Base-by-base conservation (phyloP, 2,113 vertebrate genomes). In the Lathamus discolor region DNA sequence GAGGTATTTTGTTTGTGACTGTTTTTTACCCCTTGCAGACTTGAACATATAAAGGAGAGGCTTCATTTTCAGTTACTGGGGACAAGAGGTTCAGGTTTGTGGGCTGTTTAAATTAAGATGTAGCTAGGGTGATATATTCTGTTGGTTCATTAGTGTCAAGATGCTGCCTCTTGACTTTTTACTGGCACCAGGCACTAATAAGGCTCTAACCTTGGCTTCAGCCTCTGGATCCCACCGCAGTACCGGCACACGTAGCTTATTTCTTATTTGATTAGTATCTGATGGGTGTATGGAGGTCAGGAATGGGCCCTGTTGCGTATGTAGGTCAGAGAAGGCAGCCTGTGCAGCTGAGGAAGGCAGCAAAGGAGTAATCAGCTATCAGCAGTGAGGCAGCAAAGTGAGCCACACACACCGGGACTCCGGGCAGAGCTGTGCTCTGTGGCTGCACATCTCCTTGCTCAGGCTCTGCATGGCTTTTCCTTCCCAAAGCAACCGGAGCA, bases 401-500 rank as follows among this genome's bases (percentile, higher is more conserved):
- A 4, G 3, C 10, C 11, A 5, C 1, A 14, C 2, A 4, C 18
- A 31, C n/a, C 23, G 3, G 8, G 51, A 10, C 57, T 7, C 7
- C 4, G 1, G 37, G 75, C 44, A 77, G 59, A 55, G 52, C 5
- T 13, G 33, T 0, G 9, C 13, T 22, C 35, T 12, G n/a, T 0
- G 10, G 13, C 55, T 39, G 19, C 22, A 3, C 3, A 0, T 33
- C 41, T 31, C 46, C 43, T 35, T 4, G 2, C 13, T 54, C 0
- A 1, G 39, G 9, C 35, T 19, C 16, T 12, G 33, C 0, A 0
- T 0, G 55, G 57, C 48, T 37, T 82, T 18, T 46, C 43, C 66
- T 63, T n/a, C 69, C 25, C 7, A 0, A 8, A 63, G 51, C 14
- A 9, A 2, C 2, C 18, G 0, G 0, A 51, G 25, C 4, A 3